Conservation (phyloP, 2,113 vertebrate species). For the Morone chrysops region DNA sequence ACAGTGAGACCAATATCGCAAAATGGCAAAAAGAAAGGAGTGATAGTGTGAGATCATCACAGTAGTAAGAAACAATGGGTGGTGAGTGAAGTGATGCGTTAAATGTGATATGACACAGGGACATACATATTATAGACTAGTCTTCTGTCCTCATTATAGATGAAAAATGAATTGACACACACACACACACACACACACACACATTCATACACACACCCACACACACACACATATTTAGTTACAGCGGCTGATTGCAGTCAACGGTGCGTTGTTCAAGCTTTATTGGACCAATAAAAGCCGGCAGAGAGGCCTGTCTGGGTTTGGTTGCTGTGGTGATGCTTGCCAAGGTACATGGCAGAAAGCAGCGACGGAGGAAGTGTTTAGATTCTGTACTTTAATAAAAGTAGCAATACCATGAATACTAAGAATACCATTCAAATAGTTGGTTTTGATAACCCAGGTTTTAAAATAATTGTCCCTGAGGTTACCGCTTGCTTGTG, state of each 20-base stretch:
- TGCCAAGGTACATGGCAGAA: slow-evolving; percentile 44
- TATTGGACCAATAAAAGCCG: slow-evolving; percentile 66
- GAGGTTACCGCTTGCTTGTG: background rate
- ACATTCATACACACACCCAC: slow-evolving; percentile 26
- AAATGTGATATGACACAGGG: slow-evolving; percentile 55
- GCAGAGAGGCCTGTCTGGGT: slow-evolving; percentile 52
- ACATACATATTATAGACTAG: slow-evolving; percentile 23
- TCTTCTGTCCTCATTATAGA: slow-evolving; percentile 40
- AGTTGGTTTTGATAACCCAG: background rate
- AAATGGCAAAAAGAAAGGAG: slow-evolving; percentile 44
- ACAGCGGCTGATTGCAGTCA: slow-evolving; percentile 55
- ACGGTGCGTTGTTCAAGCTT: slow-evolving; percentile 49
- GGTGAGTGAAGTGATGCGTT: slow-evolving; percentile 42
- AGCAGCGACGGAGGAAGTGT: background rate
- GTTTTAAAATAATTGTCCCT: background rate
- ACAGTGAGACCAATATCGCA: slow-evolving; percentile 50
- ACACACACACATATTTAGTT: slow-evolving; percentile 43
- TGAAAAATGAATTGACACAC: slow-evolving; percentile 24
- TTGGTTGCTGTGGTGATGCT: slow-evolving; percentile 68
- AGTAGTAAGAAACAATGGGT: slow-evolving; percentile 11
- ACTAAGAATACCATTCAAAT: background rate
- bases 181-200: slow-evolving; percentile 33
- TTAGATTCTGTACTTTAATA: slow-evolving; percentile 20
- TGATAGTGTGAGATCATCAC: slow-evolving; percentile 35
- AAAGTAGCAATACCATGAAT: slow-evolving; percentile 1